Evolutionary conservation across 2,113 vertebrate species (phyloP).

Genomic region (Cricetomys ansorgei): DNA sequence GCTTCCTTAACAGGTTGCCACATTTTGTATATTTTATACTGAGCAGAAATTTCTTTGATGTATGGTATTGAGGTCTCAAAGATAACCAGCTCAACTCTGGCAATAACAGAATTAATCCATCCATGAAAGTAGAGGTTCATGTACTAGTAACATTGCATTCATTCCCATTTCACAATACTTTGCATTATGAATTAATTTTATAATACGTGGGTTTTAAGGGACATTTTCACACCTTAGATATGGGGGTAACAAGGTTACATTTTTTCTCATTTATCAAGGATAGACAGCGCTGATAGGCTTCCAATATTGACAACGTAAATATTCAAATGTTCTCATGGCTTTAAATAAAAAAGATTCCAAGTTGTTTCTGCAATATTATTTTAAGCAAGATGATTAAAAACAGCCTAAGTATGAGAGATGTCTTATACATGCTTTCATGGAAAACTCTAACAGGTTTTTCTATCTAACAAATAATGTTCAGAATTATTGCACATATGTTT

Average conservation of each 20-base stretch:
- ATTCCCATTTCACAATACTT: background rate
- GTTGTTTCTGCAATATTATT: background rate
- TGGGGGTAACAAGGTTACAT: background rate
- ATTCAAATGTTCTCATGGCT: background rate
- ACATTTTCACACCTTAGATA: background rate
- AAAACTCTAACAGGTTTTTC: background rate
- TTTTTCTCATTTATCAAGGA: background rate
- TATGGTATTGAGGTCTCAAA: background rate
- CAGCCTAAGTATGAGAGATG: background rate
- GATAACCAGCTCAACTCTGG: background rate
- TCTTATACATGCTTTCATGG: background rate
- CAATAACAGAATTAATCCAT: background rate
- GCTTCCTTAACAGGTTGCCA: background rate
- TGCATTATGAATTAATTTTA: background rate
- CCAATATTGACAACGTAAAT: background rate
- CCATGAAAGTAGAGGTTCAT: background rate
- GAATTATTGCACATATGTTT: background rate
- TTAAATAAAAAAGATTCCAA: background rate
- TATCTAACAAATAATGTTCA: background rate
- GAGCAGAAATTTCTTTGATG: background rate
- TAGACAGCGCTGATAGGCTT: background rate
- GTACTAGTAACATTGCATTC: too few species aligned
- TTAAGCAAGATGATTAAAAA: background rate
- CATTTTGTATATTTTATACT: background rate
- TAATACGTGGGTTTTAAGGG: background rate